Evolutionary conservation across 2,888 invertebrate genomes (phyloP), one percentile per base, ranked within the genome.

Genomic region (Oscheius sp.): DNA sequence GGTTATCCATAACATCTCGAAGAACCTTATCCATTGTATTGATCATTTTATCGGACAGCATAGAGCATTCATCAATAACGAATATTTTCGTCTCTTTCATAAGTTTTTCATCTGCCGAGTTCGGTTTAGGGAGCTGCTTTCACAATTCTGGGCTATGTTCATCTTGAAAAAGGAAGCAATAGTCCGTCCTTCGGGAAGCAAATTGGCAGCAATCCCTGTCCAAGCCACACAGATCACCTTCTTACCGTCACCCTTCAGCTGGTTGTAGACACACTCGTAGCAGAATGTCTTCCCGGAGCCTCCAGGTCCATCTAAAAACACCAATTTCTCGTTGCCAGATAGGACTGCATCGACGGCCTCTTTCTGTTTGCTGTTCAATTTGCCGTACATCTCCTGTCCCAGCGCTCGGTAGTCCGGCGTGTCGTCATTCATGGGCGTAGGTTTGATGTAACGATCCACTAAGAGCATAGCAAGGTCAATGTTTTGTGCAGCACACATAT

Each of bases 161-260:
- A 73, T 20, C 25, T 61, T 50, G 55, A 70, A 72, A n/a, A 63
- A n/a, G 1, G 69, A 70, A 4, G 64, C 63, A 4, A 65, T 31
- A 1, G 74, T 72, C 25, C 69, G 20, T 1, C 73, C 73, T n/a
- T 67, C 57, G 4, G 75, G 73, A 6, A 75, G 65, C 3, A 75
- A 53, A 37, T 58, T 53, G 1, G 71, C 68, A 3, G 72, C 75
- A 29, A 72, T 75, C 20, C 70, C 72, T 2, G 71, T 70, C 69
- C 73, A 74, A 8, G 73, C 68, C 6, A 52, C 33, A 15, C 52
- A 42, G 15, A 68, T 29, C 12, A 74, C 46, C 23, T 66, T 57
- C n/a, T 45, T 45, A 17, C 37, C 48, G 34, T 5, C 29, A 12
- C 17, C 58, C 1, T n/a, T 33, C 20, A 72, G 65, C 15, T 33